Base-by-base conservation (phyloP, 1,140 invertebrate species). In the Drosophila sulfurigaster region DNA sequence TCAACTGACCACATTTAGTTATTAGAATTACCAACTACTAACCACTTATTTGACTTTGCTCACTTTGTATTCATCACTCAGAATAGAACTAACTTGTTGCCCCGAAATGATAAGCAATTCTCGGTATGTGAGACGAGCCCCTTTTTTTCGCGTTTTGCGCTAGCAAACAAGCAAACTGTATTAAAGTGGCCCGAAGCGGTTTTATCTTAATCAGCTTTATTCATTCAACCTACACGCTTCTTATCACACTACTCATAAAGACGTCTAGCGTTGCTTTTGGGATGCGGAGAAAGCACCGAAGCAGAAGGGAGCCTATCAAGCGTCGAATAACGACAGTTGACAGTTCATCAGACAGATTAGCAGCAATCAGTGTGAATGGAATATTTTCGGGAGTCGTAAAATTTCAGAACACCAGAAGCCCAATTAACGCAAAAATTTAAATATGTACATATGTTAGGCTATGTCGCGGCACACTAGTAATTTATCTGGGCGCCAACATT, bases 121-220 rank as follows among this genome's bases (percentile, higher is more conserved):
- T 74, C 65, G 68, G 20, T 25, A 25, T 57, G 45, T 15, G 54
- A 77, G 83, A 74, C 83, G 83, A 88, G 82, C 82, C 82, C 79
- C 82, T 30, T 7, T 51, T 58, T 70, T 46, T 41, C 11, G 35
- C 1, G 35, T 15, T 6, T 25, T 25, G 20, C 20, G 20, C 20
- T 25, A 25, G 20, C 3, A 25, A 7, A 6, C 7, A 7, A 5
- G 5, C 13, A 49, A 43, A 64, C 15, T 5, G 1, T 41, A 72
- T 72, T 66, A 48, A 46, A 57, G 51, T 28, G 30, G 60, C 20
- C 3, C 13, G 57, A 67, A 43, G 45, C 35, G 41, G 25, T 63
- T 74, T 38, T 20, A 54, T 48, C 48, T 48, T 57, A 54, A 57
- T 32, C 35, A 56, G 49, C 13, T 52, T 56, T 35, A 68, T 2